phyloP scores from a whole-genome alignment of 2,888 invertebrate species.

The Spilarctia lutea region DNA sequence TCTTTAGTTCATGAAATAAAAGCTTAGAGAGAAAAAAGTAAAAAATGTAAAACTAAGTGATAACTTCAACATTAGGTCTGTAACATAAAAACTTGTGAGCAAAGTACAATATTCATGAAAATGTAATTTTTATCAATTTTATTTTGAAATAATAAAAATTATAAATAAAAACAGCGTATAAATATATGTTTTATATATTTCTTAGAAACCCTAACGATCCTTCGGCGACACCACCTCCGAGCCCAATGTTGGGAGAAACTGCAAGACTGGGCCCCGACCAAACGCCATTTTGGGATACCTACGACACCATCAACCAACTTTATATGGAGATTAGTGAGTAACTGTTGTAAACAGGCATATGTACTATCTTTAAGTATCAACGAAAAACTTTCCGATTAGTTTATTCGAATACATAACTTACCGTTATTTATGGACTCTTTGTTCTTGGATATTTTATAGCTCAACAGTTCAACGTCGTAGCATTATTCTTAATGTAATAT shows the following conservation, averaged over 20 bases:
- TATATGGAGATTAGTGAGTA: conserved; percentile 92
- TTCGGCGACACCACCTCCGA: conserved; percentile 86
- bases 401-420: conserved; percentile 34
- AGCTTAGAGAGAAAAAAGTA: not conserved
- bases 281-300: conserved; percentile 95
- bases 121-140: not conserved
- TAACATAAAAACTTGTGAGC: not conserved
- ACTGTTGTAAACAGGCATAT: conserved; percentile 28
- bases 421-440: conserved; percentile 30
- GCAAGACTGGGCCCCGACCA: conserved; percentile 77
- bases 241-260: conserved; percentile 74
- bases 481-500: conserved; percentile 28
- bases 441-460: conserved; percentile 28
- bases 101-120: not conserved
- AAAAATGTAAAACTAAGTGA: not conserved
- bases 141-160: not conserved
- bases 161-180: not conserved
- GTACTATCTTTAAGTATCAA: conserved; percentile 12
- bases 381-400: conserved; percentile 46
- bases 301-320: conserved; percentile 95
- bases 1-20: conserved; percentile 8
- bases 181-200: not conserved
- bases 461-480: conserved; percentile 27
- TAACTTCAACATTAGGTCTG: not conserved
- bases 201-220: conserved; percentile 89